Evolutionary conservation across 2,113 vertebrate species (phyloP).

Genomic region (Pterocles gutturalis): DNA sequence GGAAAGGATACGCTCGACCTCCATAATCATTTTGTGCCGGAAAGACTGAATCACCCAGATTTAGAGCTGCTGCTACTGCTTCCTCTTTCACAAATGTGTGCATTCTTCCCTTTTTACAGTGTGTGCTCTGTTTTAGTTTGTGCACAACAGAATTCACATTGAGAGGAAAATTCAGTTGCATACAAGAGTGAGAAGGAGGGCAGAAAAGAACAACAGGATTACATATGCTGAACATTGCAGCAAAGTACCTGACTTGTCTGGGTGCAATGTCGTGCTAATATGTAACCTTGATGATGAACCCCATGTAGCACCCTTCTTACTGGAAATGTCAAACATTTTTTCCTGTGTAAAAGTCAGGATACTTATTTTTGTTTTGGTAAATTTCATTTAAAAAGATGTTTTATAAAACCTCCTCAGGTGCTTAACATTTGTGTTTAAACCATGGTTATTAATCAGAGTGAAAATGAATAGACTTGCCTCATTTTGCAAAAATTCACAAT

Average conservation of each 20-base stretch:
- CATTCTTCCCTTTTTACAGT: not conserved
- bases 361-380: not conserved
- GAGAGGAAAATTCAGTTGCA: not conserved
- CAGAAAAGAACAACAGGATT: not conserved
- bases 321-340: not conserved
- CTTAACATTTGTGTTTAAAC: not conserved
- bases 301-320: not conserved
- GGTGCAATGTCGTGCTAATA: not conserved
- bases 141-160: not conserved
- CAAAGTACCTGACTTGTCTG: not conserved
- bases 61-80: not conserved
- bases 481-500: not conserved
- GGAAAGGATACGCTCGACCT: not conserved
- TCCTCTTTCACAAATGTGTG: not conserved
- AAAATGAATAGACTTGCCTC: not conserved
- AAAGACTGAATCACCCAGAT: not conserved
- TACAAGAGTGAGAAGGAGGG: not conserved
- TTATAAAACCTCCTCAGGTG: not conserved
- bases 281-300: not conserved
- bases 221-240: not conserved
- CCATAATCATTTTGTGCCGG: rapidly evolving
- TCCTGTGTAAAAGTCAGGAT: not conserved
- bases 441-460: not conserved
- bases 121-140: not conserved
- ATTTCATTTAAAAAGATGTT: not conserved